Percentiles rank a stretch among this genome's conserved stretches.
These are phyloP conservation scores for Siniperca knerii DNA, from an alignment of 2,113 vertebrate genomes.

Conservation along the genomic window DNA sequence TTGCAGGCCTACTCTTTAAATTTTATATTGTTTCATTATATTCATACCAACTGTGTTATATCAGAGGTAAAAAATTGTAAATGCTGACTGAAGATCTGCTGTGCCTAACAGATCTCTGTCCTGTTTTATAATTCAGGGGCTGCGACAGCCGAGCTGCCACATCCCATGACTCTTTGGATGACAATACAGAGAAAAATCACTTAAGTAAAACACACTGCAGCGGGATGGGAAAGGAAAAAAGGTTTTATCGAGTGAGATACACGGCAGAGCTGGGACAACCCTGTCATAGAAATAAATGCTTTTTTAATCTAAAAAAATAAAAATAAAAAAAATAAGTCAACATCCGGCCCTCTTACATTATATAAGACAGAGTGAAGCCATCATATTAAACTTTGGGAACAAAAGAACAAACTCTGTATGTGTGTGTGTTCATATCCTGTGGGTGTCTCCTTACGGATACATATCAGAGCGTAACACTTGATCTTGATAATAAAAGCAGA, in stretches of 20 bases:
- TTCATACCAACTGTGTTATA: not conserved
- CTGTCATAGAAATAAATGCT: constrained; percentile 52
- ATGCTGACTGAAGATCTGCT: constrained; percentile 24
- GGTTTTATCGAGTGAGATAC: constrained; percentile 36
- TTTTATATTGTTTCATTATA: not conserved
- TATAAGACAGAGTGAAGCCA: constrained; percentile 29
- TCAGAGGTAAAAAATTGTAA: constrained; percentile 5
- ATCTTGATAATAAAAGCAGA: not conserved
- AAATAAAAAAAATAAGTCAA: not conserved
- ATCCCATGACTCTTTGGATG: constrained; percentile 47
- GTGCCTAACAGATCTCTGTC: constrained; percentile 39
- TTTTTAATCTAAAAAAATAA: constrained; percentile 23
- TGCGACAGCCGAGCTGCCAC: constrained; percentile 52
- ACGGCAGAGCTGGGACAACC: constrained; percentile 22
- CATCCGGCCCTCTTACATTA: constrained; percentile 31
- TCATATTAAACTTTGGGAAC: constrained; percentile 30
- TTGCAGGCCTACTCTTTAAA: not conserved
- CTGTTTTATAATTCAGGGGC: constrained; percentile 65
- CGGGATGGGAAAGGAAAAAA: not conserved
- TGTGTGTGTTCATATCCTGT: constrained; percentile 11
- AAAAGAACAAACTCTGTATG: not conserved
- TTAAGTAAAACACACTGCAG: constrained; percentile 59
- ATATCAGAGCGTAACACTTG: not conserved
- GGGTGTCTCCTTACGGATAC: constrained; percentile 3
- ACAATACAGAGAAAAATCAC: constrained; percentile 58